Evolutionary conservation across 2,797 vertebrate genomes (phyloP).

Genomic region (Vireo griseus): DNA sequence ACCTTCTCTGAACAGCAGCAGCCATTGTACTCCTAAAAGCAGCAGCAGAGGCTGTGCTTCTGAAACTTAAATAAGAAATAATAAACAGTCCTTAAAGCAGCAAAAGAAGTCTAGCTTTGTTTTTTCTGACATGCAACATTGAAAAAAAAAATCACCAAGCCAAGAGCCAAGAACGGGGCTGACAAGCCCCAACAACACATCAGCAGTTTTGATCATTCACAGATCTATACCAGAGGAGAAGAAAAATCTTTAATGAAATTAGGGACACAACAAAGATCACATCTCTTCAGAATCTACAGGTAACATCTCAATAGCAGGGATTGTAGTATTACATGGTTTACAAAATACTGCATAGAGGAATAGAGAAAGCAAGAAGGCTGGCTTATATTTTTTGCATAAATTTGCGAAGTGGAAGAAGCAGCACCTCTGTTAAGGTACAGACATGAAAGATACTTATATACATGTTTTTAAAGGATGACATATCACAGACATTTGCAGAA

Average conservation of each 20-base stretch:
- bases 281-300: background rate
- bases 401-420: background rate
- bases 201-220: background rate
- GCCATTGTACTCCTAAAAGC: too few species aligned
- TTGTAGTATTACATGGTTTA: background rate
- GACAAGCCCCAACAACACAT: background rate
- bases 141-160: too few species aligned
- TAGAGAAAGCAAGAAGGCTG: background rate
- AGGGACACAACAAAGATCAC: background rate
- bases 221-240: background rate
- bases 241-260: background rate
- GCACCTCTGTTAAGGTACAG: background rate
- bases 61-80: too few species aligned
- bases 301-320: background rate
- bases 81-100: too few species aligned
- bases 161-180: too few species aligned
- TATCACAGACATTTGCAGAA: background rate
- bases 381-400: background rate
- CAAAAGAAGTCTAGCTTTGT: too few species aligned
- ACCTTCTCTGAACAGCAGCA: too few species aligned
- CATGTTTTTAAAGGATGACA: background rate
- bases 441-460: background rate
- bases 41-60: too few species aligned
- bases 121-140: too few species aligned
- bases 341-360: background rate